Percentiles rank a stretch among this genome's conserved stretches.
phyloP scores from a whole-genome alignment of 2,888 invertebrate species.

The Phengaris alcon region DNA sequence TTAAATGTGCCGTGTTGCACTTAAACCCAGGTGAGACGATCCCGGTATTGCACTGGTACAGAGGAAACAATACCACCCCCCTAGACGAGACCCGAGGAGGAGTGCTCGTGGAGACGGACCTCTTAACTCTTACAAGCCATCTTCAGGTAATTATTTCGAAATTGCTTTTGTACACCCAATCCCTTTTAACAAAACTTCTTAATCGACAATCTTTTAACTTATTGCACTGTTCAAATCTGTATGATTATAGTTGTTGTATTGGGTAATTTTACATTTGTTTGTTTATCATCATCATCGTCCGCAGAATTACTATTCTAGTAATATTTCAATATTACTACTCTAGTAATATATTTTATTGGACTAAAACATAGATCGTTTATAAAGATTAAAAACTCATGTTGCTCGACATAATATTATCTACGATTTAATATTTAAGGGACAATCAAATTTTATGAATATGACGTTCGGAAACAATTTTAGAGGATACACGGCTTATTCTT shows the following conservation, averaged over 20 bases:
- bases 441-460: neutral
- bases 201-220: neutral
- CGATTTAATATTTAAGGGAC: neutral
- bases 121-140: constrained; percentile 63
- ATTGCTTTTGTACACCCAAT: constrained; percentile 24
- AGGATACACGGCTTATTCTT: constrained; percentile 14
- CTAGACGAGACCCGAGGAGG: constrained; percentile 73
- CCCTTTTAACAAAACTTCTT: constrained; percentile 2
- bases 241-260: neutral
- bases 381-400: neutral
- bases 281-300: neutral
- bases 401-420: neutral
- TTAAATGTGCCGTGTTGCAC: constrained; percentile 65
- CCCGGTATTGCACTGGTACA: constrained; percentile 64
- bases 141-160: constrained; percentile 55
- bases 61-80: constrained; percentile 55
- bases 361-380: too few relatives aligned
- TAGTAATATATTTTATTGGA: too few relatives aligned
- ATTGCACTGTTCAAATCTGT: neutral
- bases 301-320: too few relatives aligned
- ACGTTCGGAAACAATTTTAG: neutral
- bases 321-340: too few relatives aligned
- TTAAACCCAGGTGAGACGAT: constrained; percentile 53
- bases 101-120: constrained; percentile 68
- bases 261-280: neutral